Base-by-base conservation (phyloP, 2,797 vertebrate species). In the Lates japonicus region DNA sequence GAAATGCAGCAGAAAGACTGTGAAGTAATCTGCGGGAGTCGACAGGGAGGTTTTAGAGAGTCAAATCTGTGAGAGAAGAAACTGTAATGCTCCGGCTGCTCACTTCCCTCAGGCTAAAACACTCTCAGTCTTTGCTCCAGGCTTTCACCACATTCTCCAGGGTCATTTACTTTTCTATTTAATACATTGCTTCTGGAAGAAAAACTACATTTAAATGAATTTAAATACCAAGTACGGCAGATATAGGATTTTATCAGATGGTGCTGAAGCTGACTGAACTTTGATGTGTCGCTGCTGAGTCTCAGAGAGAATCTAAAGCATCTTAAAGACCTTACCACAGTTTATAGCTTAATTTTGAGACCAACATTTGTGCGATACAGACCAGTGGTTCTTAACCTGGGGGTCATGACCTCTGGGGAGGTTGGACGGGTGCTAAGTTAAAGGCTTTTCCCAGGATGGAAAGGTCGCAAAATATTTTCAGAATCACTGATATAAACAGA, bases 71-170 rank as follows among this genome's bases (percentile, higher is more conserved):
- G 25, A 70, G 52, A 55, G 19, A 57, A 33, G 67, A 57, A 20
- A 48, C 8, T 17, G 46, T 19, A 48, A 48, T 16, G 19, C 33
- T 37, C 19, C 5, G 8, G 17, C 46, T 48, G 46, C 46, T 48
- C 41, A 42, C 12, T 44, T 44, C 42, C 67, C 67, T 46, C 67
- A 10, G 67, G 52, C 67, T 58, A 57, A 31, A 69, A 33, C 67
- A 17, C 10, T 17, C 10, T 25, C 33, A 5, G 20, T 19, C 35
- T 25, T 10, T 29, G 65, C 49, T 70, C 13, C 37, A 42, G 52
- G 65, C 11, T 3, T 3, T 70, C 39, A 2, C 42, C n/a, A 31
- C 1, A 7, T 72, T 48, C 59, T 62, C 29, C 49, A 7, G 65
- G 49, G 49, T 41, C 49, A 54, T 54, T 54, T 41, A 41, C 35